Percentiles rank a stretch among this genome's conserved stretches.
Conservation (phyloP, 2,113 vertebrate genomes). For the Indicator indicator region DNA sequence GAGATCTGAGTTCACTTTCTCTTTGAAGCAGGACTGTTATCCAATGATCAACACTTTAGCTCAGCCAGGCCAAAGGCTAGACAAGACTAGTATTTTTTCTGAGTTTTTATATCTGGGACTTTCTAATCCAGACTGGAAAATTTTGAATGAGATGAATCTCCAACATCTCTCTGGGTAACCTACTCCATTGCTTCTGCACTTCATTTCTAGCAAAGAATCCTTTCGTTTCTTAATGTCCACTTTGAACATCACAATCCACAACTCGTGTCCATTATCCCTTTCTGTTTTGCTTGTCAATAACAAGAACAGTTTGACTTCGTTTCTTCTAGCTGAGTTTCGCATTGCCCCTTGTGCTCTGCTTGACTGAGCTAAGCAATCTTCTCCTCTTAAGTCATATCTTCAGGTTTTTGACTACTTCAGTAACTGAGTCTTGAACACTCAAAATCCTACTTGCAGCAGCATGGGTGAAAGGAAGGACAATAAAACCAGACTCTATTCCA, state of each 20-base stretch:
- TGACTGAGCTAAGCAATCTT: neutral
- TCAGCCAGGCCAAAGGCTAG: neutral
- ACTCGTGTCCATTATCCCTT: neutral
- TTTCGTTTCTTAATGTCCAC: neutral
- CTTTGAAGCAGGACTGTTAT: neutral
- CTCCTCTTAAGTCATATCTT: neutral
- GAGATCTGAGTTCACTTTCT: neutral
- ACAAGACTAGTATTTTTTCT: neutral
- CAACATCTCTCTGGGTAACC: neutral
- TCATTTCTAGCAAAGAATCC: neutral
- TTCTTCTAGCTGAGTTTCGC: neutral
- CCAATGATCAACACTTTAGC: neutral
- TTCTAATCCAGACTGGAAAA: neutral
- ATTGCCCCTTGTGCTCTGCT: neutral
- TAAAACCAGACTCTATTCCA: neutral
- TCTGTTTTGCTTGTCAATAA: neutral
- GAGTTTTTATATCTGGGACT: neutral
- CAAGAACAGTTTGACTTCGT: neutral
- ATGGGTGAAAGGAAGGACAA: neutral
- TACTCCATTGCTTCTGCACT: neutral
- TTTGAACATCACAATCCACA: neutral
- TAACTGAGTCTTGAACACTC: neutral
- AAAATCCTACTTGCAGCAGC: neutral
- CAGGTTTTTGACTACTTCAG: neutral
- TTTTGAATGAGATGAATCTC: neutral